Base-by-base conservation (phyloP, 2,888 invertebrate genomes). In the Drosophila nr. perissopoda region DNA sequence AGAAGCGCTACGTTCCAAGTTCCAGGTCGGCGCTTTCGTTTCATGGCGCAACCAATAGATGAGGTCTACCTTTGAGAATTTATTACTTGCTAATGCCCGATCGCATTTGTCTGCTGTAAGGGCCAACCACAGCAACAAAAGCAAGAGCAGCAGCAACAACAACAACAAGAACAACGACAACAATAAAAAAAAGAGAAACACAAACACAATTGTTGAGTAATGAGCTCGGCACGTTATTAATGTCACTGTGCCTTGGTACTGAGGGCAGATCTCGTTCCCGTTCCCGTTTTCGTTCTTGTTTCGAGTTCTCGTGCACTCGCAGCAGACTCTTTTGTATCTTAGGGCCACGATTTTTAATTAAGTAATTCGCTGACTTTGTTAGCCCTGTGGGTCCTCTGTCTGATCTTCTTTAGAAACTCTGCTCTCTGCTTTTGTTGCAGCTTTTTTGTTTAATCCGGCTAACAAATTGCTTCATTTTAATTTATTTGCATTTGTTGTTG, bases 261-360 rank as follows among this genome's bases (percentile, higher is more conserved):
- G 13, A n/a, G 59, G 38, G 33, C 53, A 51, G 46, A 54, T 67
- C 66, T 36, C n/a, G 49, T 53, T 66, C 25, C 51, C 42, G 21
- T 38, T 34, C 46, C 25, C 40, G 53, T 71, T 59, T 61, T 62
- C 63, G 53, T 74, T 52, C 52, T 65, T 42, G 31, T 42, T 57
- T 42, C 21, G 42, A 31, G 42, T 57, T 57, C 57, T 57, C 57
- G 40, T 42, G 38, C 40, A 29, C 61, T 46, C 58, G 46, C n/a
- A 59, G 59, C 64, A 48, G 56, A n/a, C 56, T 60, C 73, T 77
- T 74, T 67, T 71, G 75, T 81, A 66, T 73, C 72, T 75, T 53
- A 77, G 87, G 88, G 89, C 91, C 91, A 91, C 83, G 86, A 81
- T 89, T 91, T 92, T 92, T 92, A 92, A 92, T 92, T 92, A 91